These are phyloP conservation scores for Rhabdophis nuchalis DNA, from an alignment of 2,797 vertebrate species.

Conservation along the genomic window DNA sequence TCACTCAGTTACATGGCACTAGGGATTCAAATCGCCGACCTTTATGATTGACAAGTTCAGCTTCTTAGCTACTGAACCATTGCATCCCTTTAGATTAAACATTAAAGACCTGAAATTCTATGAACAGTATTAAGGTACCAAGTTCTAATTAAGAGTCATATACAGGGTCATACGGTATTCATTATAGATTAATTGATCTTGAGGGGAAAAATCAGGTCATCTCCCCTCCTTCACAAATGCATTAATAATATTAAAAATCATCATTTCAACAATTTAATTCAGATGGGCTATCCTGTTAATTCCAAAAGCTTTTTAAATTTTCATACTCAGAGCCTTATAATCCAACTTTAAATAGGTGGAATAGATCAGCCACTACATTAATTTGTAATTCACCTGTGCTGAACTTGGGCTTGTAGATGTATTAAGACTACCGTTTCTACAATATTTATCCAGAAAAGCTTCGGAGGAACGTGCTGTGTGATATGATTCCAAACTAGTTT, in stretches of 20 bases:
- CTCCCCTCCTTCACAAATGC: background rate
- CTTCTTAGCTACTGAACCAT: no score
- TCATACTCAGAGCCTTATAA: background rate
- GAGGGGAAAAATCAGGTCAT: background rate
- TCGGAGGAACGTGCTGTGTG: background rate
- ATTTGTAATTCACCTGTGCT: background rate
- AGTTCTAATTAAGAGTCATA: constrained; percentile 7
- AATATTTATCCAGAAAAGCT: background rate
- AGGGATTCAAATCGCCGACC: no score
- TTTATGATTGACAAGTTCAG: no score
- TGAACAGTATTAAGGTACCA: background rate
- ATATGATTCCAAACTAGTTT: background rate
- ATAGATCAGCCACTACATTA: background rate
- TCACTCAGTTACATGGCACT: no score
- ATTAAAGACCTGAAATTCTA: constrained; percentile 11
- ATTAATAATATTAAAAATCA: background rate
- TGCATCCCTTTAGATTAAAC: background rate
- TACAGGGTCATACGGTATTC: background rate
- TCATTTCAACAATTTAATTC: background rate
- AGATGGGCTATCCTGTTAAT: background rate
- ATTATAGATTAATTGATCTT: constrained; percentile 18
- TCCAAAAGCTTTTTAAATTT: background rate
- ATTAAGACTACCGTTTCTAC: background rate
- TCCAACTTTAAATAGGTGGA: background rate
- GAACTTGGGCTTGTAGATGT: background rate